phyloP scores from a whole-genome alignment of 2,113 vertebrate genomes.

The Pantherophis guttatus region DNA sequence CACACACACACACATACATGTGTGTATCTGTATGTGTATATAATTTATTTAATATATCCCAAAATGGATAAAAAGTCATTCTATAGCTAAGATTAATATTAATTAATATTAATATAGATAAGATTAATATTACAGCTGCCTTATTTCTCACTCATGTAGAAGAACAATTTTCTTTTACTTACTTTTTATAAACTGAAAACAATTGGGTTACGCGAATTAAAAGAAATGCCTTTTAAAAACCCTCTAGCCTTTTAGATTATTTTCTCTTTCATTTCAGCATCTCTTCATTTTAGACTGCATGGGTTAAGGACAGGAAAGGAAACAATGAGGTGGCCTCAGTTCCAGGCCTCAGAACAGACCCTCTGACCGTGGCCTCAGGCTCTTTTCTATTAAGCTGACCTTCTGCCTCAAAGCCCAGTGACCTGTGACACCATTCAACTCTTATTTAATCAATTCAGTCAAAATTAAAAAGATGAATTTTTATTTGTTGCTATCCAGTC shows the following conservation, averaged over 20 bases:
- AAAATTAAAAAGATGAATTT: constrained; percentile 79
- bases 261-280: constrained; percentile 47
- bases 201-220: constrained; percentile 25
- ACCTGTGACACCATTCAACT: constrained; percentile 73
- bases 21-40: not conserved
- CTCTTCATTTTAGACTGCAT: constrained; percentile 67
- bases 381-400: constrained; percentile 67
- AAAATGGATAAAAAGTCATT: not conserved
- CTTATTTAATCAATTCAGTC: constrained; percentile 76
- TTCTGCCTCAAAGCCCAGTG: constrained; percentile 64
- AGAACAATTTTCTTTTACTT: not conserved
- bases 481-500: constrained; percentile 59
- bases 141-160: not conserved
- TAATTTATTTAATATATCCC: not conserved
- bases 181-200: constrained; percentile 21
- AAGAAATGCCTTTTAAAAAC: constrained; percentile 4
- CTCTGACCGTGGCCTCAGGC: constrained; percentile 58
- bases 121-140: not conserved
- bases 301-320: constrained; percentile 39
- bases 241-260: constrained; percentile 45
- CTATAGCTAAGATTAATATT: not conserved
- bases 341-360: constrained; percentile 56
- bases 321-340: constrained; percentile 46
- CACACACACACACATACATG: too few relatives aligned
- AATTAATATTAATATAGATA: not conserved